phyloP scores from a whole-genome alignment of 1,140 invertebrate species.

The Kradibia gibbosae region DNA sequence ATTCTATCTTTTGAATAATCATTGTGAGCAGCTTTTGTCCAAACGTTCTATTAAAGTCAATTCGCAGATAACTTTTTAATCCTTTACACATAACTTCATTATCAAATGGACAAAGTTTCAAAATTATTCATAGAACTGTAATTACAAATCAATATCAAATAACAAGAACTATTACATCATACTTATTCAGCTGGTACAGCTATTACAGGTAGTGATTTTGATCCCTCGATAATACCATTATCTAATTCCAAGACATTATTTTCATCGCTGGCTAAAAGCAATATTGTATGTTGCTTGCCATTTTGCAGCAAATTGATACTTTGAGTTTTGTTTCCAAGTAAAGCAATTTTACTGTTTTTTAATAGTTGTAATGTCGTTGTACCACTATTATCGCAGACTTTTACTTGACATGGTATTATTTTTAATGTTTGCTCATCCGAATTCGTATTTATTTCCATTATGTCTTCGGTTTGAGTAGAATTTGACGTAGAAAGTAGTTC shows the following conservation, averaged over 20 bases:
- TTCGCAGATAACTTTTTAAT: slow-evolving; percentile 41
- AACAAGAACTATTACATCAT: slow-evolving; percentile 34
- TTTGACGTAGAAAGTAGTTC: slow-evolving; percentile 28
- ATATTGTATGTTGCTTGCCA: slow-evolving; percentile 64
- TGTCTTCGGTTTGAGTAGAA: slow-evolving; percentile 40
- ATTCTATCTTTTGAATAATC: slow-evolving; percentile 3
- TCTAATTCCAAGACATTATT: slow-evolving; percentile 62
- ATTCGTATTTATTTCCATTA: slow-evolving; percentile 28
- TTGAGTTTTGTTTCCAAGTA: slow-evolving; percentile 61
- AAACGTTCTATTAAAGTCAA: slow-evolving; percentile 19
- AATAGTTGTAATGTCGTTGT: slow-evolving; percentile 54
- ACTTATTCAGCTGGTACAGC: slow-evolving; percentile 57
- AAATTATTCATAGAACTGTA: slow-evolving; percentile 34
- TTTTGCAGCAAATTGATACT: slow-evolving; percentile 64
- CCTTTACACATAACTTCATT: slow-evolving; percentile 28
- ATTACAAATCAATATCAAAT: slow-evolving; percentile 36
- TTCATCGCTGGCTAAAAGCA: slow-evolving; percentile 60
- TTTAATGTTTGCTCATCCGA: slow-evolving; percentile 50
- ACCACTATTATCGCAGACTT: slow-evolving; percentile 53
- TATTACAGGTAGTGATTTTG: slow-evolving; percentile 56
- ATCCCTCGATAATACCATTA: slow-evolving; percentile 53
- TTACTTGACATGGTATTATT: slow-evolving; percentile 53
- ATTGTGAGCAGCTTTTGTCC: slow-evolving; percentile 26
- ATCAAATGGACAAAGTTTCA: slow-evolving; percentile 33
- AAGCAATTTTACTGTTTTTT: slow-evolving; percentile 59